Evolutionary conservation across 2,113 vertebrate species (phyloP), one percentile per base, ranked within the genome.

Genomic region (Pelmatolapia mariae): DNA sequence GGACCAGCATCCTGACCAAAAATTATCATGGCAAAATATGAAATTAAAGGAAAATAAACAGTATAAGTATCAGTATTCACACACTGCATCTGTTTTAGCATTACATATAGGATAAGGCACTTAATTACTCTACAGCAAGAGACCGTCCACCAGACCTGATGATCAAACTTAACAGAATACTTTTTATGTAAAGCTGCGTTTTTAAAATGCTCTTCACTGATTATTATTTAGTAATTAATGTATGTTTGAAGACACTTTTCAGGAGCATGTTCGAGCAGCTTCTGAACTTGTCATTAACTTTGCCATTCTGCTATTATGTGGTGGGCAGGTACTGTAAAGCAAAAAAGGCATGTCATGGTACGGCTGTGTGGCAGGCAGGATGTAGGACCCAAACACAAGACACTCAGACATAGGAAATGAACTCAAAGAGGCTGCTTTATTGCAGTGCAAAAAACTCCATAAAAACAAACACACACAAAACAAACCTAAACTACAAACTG

Each of bases 11-110:
- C 24, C 24, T 57, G 54, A 57, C 54, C 54, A 57, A 57, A 26
- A 0, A 57, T 52, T 0, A 52, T 57, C 54, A 15, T 57, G 54
- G 54, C 4, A 57, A 57, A 8, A 57, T 57, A 26, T 57, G 54
- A 57, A 57, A 57, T 26, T 57, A 57, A 57, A 57, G 54, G 26
- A 57, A 3, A 54, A 54, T 24, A 7, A 52, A 92, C 87, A 29
- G 82, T 86, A 96, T 96, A 91, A 96, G 95, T 93, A 29, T 5
- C 5, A 22, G 10, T 47, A 29, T 40, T 83, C 0, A 33, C 45
- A 31, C 11, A 24, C 56, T 59, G 26, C 26, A 29, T 59, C 8
- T 29, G 56, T 9, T 59, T 59, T 59, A 59, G 56, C 0, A 29
- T 59, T 16, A 16, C 0, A 59, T 59, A 59, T 0, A 59, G 24